These are phyloP conservation scores for Vidua chalybeata DNA, from an alignment of 2,113 vertebrate species.

Conservation along the genomic window DNA sequence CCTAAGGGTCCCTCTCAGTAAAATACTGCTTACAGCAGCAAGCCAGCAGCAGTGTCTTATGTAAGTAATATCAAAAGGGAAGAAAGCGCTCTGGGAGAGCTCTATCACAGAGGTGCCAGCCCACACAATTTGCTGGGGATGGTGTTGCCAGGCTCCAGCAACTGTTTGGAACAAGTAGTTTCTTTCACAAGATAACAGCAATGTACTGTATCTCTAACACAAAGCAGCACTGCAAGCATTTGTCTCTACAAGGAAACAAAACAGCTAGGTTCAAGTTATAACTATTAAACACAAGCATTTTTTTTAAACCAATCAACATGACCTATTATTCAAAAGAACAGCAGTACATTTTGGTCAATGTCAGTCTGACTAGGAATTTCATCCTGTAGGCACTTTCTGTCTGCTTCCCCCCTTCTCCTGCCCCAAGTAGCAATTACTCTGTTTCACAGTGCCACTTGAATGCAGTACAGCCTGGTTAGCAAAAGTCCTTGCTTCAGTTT, in stretches of 20 bases:
- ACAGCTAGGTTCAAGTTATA: not conserved
- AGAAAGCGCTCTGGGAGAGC: conserved; percentile 42
- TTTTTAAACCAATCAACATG: not conserved
- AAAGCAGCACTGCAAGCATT: not conserved
- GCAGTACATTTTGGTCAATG: not conserved
- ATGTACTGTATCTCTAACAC: not conserved
- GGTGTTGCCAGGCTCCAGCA: conserved; percentile 26
- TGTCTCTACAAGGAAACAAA: not conserved
- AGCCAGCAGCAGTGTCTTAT: conserved; percentile 33
- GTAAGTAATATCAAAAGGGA: conserved; percentile 65
- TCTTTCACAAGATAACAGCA: conserved; percentile 33
- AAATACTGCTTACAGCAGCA: conserved; percentile 69
- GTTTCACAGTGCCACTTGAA: not conserved
- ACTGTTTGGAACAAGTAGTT: conserved; percentile 26
- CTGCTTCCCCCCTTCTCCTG: not conserved
- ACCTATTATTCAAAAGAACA: not conserved
- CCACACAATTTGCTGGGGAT: conserved; percentile 49
- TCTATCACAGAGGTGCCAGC: conserved; percentile 46
- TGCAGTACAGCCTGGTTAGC: not conserved
- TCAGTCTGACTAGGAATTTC: not conserved
- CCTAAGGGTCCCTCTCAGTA: conserved; percentile 58
- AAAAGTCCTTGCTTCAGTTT: not conserved
- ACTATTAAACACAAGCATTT: not conserved
- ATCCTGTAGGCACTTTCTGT: not conserved
- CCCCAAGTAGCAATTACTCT: not conserved